Conservation (phyloP, 1,140 invertebrate species). For the Copidosoma floridanum region DNA sequence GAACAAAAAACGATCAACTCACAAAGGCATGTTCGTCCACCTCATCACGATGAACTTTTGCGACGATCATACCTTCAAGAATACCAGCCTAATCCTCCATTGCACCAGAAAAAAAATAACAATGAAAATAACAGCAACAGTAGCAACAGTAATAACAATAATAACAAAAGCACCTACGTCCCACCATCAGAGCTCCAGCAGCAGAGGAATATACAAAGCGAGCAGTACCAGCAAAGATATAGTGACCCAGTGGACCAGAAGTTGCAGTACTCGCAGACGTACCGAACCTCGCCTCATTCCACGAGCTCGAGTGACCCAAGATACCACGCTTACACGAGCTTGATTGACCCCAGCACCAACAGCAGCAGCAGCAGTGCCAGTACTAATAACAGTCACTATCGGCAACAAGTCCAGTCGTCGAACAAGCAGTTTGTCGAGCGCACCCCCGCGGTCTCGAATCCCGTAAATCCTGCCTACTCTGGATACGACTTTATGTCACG, state of each 20-base stretch:
- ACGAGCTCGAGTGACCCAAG: too few relatives aligned
- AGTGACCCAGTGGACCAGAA: too few relatives aligned
- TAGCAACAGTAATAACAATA: too few relatives aligned
- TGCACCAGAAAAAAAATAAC: constrained; percentile 41
- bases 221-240: constrained; percentile 38
- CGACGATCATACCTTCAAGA: constrained; percentile 24
- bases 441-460: constrained; percentile 28
- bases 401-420: neutral
- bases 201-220: constrained; percentile 38
- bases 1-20: constrained; percentile 34
- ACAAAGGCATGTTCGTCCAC: constrained; percentile 37
- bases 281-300: too few relatives aligned
- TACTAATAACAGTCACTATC: too few relatives aligned
- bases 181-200: constrained; percentile 52
- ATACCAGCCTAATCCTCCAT: constrained; percentile 9
- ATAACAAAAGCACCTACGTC: constrained; percentile 48
- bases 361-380: constrained; percentile 26
- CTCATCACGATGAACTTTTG: constrained; percentile 43
- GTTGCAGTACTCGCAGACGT: too few relatives aligned
- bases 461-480: constrained; percentile 36
- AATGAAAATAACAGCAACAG: constrained; percentile 43
- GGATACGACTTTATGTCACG: too few relatives aligned
- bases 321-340: too few relatives aligned
- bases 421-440: constrained; percentile 38
- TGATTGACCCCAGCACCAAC: too few relatives aligned